Conservation (phyloP, 2,888 invertebrate species). For the Clanis bilineata region DNA sequence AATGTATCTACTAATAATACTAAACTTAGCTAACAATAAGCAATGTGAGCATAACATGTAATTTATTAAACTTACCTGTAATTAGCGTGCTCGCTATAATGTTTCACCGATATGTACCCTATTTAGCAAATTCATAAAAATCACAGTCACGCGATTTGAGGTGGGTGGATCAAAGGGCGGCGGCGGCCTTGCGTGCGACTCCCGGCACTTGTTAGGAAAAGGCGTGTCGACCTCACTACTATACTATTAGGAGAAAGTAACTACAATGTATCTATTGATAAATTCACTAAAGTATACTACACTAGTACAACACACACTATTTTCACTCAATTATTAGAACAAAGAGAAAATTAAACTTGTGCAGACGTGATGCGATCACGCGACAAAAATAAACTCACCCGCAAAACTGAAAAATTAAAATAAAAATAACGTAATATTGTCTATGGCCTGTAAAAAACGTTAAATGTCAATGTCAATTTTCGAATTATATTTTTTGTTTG, state of each 20-base stretch:
- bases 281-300: constrained; percentile 39
- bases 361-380: background rate
- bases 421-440: background rate
- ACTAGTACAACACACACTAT: too few relatives aligned
- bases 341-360: background rate
- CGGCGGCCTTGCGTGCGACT: constrained; percentile 78
- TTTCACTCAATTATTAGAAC: background rate
- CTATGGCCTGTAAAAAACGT: background rate
- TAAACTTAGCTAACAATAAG: background rate
- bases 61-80: constrained; percentile 22
- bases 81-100: constrained; percentile 34
- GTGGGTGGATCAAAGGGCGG: constrained; percentile 83
- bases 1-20: background rate
- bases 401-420: background rate
- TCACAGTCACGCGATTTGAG: constrained; percentile 76
- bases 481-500: background rate
- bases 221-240: constrained; percentile 78
- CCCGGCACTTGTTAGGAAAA: constrained; percentile 81
- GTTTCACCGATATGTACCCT: constrained; percentile 38
- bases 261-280: constrained; percentile 17
- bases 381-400: background rate
- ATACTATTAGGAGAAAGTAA: constrained; percentile 43
- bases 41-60: background rate
- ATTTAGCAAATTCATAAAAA: constrained; percentile 63
- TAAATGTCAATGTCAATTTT: background rate